Conservation (phyloP, 2,113 vertebrate genomes). For the Neofelis nebulosa region DNA sequence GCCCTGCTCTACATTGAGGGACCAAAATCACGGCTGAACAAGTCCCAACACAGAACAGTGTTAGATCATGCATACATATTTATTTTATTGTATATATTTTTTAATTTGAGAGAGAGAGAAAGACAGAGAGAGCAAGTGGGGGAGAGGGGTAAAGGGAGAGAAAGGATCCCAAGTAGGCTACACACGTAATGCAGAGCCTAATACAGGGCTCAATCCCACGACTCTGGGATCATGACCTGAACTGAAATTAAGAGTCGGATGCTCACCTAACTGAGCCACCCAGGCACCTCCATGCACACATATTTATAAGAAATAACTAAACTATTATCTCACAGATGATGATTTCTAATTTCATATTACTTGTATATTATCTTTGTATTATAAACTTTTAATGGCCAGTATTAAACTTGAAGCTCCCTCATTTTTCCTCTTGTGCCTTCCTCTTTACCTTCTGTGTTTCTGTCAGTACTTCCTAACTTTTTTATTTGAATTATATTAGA, state of each 20-base stretch:
- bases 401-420: neutral
- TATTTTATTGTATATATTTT: neutral
- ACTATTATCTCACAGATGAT: neutral
- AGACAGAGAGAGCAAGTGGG: too few relatives aligned
- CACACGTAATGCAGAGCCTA: too few relatives aligned
- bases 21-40: neutral
- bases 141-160: too few relatives aligned
- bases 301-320: neutral
- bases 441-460: neutral
- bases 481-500: neutral
- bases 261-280: too few relatives aligned
- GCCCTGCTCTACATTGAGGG: neutral
- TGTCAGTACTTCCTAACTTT: neutral
- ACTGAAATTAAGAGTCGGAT: too few relatives aligned
- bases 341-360: neutral
- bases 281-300: neutral
- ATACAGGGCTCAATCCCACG: too few relatives aligned
- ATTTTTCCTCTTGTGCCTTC: neutral
- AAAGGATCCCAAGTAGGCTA: too few relatives aligned
- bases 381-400: neutral
- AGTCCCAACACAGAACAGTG: neutral
- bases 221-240: too few relatives aligned
- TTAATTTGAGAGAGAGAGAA: too few relatives aligned
- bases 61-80: neutral
- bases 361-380: neutral